Conservation (phyloP, 2,797 vertebrate species). For the Phyllotis vaccarum region DNA sequence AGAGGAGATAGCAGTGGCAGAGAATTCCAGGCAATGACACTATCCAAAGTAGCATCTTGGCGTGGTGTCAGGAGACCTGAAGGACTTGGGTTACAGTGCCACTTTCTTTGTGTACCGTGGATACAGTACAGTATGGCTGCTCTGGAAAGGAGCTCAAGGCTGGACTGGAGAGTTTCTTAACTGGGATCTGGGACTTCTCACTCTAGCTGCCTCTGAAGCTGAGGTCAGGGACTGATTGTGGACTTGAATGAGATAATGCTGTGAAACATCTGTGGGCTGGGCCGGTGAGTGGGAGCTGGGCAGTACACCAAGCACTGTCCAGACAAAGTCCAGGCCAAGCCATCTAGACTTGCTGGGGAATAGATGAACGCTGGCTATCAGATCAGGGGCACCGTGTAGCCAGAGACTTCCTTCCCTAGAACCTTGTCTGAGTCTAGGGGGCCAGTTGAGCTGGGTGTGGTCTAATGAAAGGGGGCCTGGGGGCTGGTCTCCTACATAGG, state of each 20-base stretch:
- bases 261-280: not conserved
- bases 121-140: not conserved
- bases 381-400: not conserved
- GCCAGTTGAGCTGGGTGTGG: not conserved
- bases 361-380: not conserved
- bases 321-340: not conserved
- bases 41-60: not conserved
- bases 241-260: not conserved
- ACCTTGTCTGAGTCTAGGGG: not conserved
- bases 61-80: not conserved
- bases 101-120: not conserved
- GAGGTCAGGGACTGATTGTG: slow-evolving; percentile 11
- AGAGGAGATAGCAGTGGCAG: slow-evolving; percentile 51
- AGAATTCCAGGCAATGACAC: not conserved
- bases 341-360: not conserved
- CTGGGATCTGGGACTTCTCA: not conserved
- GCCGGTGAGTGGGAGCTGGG: not conserved
- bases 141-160: not conserved
- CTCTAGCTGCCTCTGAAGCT: not conserved
- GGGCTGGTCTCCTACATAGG: not conserved
- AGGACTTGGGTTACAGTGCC: not conserved
- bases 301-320: not conserved
- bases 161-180: not conserved
- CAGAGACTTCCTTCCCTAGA: not conserved
- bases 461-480: not conserved